These are phyloP conservation scores for Lochmaea crataegi DNA, from an alignment of 2,888 invertebrate species.

Conservation along the genomic window DNA sequence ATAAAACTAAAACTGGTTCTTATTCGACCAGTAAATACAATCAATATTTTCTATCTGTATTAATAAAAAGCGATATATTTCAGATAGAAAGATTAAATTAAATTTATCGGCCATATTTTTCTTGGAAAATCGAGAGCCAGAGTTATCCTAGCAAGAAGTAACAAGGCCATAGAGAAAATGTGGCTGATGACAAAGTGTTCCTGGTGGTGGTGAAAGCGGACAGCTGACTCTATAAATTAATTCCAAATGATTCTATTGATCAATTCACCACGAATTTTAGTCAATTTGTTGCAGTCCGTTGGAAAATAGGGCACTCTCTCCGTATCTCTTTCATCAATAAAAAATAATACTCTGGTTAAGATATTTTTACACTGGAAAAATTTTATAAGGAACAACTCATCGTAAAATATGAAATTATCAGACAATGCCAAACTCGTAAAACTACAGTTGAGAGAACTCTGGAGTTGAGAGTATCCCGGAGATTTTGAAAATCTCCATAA, in stretches of 20 bases:
- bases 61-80: conserved; percentile 14
- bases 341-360: conserved; percentile 43
- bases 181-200: conserved; percentile 41
- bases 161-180: conserved; percentile 20
- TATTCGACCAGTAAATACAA: not conserved
- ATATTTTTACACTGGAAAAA: conserved; percentile 15
- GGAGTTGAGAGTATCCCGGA: too few species aligned
- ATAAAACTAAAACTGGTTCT: not conserved
- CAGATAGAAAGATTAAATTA: not conserved
- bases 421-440: too few species aligned
- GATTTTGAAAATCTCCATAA: too few species aligned
- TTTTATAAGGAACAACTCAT: conserved; percentile 44
- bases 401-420: too few species aligned
- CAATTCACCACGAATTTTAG: conserved; percentile 49
- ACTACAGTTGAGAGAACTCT: too few species aligned
- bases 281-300: conserved; percentile 56
- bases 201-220: conserved; percentile 32
- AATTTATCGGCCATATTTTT: conserved; percentile 12
- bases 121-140: conserved; percentile 6
- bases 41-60: conserved; percentile 1
- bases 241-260: conserved; percentile 40
- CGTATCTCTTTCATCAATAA: conserved; percentile 56
- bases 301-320: conserved; percentile 48
- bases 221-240: conserved; percentile 40
- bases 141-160: conserved; percentile 11